Conservation (phyloP, 2,888 invertebrate species). For the Bugula neritina region DNA sequence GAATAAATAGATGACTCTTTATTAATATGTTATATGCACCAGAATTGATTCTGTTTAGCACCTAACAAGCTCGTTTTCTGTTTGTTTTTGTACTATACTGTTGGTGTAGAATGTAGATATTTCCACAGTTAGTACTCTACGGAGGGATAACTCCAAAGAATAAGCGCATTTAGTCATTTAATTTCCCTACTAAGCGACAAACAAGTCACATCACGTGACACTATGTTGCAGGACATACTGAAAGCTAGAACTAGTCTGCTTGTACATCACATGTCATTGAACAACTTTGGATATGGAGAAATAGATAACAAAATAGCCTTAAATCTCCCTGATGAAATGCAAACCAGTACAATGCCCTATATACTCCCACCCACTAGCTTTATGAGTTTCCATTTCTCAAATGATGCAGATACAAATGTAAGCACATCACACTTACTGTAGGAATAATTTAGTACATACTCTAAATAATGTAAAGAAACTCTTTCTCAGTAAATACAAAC, state of each 20-base stretch:
- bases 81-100: too few species aligned
- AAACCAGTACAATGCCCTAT: neutral
- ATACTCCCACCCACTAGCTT: constrained; percentile 16
- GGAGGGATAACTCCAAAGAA: too few species aligned
- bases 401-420: neutral
- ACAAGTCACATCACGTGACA: neutral
- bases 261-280: neutral
- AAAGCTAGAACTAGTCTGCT: constrained; percentile 3
- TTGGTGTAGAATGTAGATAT: too few species aligned
- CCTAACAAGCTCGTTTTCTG: too few species aligned
- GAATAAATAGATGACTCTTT: too few species aligned
- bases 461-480: too few species aligned
- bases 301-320: neutral
- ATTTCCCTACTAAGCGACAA: neutral
- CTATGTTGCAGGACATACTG: neutral
- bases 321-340: constrained; percentile 17
- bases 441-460: too few species aligned
- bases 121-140: too few species aligned
- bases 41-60: too few species aligned
- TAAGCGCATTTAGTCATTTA: too few species aligned
- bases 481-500: too few species aligned
- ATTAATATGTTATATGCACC: too few species aligned
- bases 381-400: neutral
- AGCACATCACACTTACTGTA: neutral
- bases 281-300: constrained; percentile 15